Conservation (phyloP, 2,797 vertebrate genomes). For the Melanogrammus aeglefinus region DNA sequence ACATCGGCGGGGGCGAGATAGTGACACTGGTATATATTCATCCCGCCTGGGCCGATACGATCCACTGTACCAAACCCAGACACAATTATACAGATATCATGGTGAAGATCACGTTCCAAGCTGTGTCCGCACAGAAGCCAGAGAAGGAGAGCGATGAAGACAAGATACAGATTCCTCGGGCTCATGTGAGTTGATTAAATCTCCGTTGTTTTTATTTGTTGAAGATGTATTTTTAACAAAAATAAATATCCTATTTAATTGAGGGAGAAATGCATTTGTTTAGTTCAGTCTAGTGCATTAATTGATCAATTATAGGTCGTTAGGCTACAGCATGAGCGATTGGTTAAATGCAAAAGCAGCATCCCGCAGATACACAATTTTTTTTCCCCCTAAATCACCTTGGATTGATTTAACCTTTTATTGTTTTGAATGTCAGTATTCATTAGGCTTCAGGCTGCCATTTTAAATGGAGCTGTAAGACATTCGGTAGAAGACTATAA, state of each 20-base stretch:
- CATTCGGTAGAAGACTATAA: not conserved
- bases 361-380: too few species aligned
- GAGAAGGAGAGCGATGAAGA: conserved; percentile 76
- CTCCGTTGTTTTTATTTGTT: conserved; percentile 27
- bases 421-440: not conserved
- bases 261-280: not conserved
- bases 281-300: not conserved
- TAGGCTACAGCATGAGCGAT: too few species aligned
- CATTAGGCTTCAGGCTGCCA: not conserved
- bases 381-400: too few species aligned
- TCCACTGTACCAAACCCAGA: conserved; percentile 41
- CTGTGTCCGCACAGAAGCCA: conserved; percentile 75
- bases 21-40: conserved; percentile 54
- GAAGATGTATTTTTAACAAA: not conserved
- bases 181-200: conserved; percentile 71
- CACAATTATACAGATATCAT: conserved; percentile 61
- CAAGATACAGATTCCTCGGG: conserved; percentile 77
- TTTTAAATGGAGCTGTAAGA: not conserved
- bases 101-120: conserved; percentile 88
- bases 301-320: not conserved
- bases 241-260: not conserved
- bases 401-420: not conserved
- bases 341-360: not conserved
- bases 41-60: conserved; percentile 33
- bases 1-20: conserved; percentile 53